Base-by-base conservation (phyloP, 30 jellyfish, hydroid and myxozoan genomes). In the Aurelia aurita region DNA sequence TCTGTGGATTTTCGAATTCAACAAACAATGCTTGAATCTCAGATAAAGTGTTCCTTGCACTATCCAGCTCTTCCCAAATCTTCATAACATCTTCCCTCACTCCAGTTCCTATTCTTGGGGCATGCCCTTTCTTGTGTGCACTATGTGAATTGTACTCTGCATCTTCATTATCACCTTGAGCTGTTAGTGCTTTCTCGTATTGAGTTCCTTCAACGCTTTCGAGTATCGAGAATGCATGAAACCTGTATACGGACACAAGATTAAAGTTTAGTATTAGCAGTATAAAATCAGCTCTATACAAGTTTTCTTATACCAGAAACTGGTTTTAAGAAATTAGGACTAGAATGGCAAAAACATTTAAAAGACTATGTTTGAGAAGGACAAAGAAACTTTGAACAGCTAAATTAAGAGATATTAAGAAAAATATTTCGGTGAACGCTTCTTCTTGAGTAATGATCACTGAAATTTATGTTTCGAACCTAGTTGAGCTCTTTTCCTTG, bases 61-160 rank as follows among this genome's bases (percentile, higher is more conserved):
- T 43, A 73, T 94, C 97, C 45, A 94, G 80, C 69, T 94, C 99
- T 43, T 77, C 89, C 99, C 97, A 94, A 15, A 94, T 74, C 59
- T 73, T 83, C 96, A 94, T 89, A n/a, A 85, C 97, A 39, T 94
- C 97, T 49, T 64, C 84, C 55, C 93, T 70, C 4, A 91, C 94
- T 10, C 95, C 96, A 46, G 49, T 74, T 21, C 92, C 96, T 8
- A 69, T 49, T 55, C 64, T 66, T 8, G 65, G 32, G 25, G 73
- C 20, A 19, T 78, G 44, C 19, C 27, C 44, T 28, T 74, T 65
- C 25, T 58, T 46, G 15, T 25, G 66, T 20, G 34, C 76, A 25
- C 74, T 49, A 43, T 47, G 26, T 8, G 86, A 32, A 3, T 58
- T 23, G 58, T 31, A 23, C 25, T 46, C 77, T 21, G 66, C 16